Evolutionary conservation across 2,888 invertebrate species (phyloP).

Genomic region (Lymantria monacha): DNA sequence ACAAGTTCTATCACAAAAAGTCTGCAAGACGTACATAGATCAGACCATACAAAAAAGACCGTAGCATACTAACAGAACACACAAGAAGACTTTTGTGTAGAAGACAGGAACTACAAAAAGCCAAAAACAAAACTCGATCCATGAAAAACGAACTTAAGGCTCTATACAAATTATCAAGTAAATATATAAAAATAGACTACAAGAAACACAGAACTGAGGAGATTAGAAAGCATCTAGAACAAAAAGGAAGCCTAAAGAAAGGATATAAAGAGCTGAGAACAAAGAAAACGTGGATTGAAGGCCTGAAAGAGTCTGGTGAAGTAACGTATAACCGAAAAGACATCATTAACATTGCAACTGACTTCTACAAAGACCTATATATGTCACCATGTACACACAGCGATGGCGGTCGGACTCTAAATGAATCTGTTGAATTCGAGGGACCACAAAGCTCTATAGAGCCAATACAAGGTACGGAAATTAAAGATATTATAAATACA

Average conservation of each 20-base stretch:
- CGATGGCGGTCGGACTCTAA: too few species aligned
- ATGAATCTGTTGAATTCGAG: too few species aligned
- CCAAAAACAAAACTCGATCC: not conserved
- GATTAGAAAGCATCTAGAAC: not conserved
- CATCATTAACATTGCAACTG: not conserved
- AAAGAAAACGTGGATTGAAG: constrained; percentile 16
- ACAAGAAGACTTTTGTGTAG: not conserved
- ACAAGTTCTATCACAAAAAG: too few species aligned
- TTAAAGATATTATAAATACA: too few species aligned
- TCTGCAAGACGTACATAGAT: too few species aligned
- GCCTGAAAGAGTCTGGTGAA: too few species aligned
- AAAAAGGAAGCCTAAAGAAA: constrained; percentile 6
- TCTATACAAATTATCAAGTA: too few species aligned
- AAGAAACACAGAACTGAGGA: not conserved
- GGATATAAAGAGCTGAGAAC: constrained; percentile 9
- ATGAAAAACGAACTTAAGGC: not conserved
- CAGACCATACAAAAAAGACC: not conserved
- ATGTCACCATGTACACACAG: not conserved
- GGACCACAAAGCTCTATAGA: too few species aligned
- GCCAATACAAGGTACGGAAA: too few species aligned
- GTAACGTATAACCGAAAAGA: constrained; percentile 7
- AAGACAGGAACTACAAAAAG: not conserved
- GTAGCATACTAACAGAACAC: constrained; percentile 5
- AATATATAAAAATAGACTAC: not conserved
- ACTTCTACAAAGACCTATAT: not conserved